Evolutionary conservation across 2,888 invertebrate species (phyloP), one percentile per base, ranked within the genome.

Genomic region (Caenorhabditis sp.): DNA sequence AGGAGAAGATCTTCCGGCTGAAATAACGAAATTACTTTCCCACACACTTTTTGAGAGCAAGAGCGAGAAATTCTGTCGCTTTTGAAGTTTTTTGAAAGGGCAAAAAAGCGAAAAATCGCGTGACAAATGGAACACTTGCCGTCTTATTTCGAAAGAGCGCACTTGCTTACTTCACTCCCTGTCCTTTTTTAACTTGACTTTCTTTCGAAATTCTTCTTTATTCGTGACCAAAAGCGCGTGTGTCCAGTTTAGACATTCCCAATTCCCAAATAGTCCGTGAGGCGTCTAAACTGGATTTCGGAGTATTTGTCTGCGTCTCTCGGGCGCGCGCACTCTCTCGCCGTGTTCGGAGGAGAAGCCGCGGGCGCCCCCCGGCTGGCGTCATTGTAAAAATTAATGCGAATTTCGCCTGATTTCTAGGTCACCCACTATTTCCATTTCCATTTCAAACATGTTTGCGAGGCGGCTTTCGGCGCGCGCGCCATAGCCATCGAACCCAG

Each of bases 1-100:
- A 73, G 56, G 17, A 79, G 65, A 6, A 77, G 56, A 43, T 70
- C 70, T 46, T 71, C 76, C 9, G 79, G 68, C 59, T 71, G 79
- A 39, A 75, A 76, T 7, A 15, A 9, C 30, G 45, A 27, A n/a
- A n/a, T n/a, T n/a, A n/a, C n/a, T n/a, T n/a, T n/a, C n/a, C n/a
- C n/a, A n/a, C n/a, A n/a, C n/a, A n/a, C n/a, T n/a, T n/a, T n/a
- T n/a, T n/a, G n/a, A n/a, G n/a, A n/a, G n/a, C n/a, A n/a, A n/a
- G n/a, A n/a, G n/a, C n/a, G n/a, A n/a, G n/a, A n/a, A n/a, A n/a
- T n/a, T n/a, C n/a, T n/a, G n/a, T n/a, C n/a, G n/a, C n/a, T n/a
- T n/a, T n/a, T n/a, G n/a, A n/a, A n/a, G n/a, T n/a, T n/a, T n/a
- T n/a, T n/a, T n/a, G n/a, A n/a, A n/a, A n/a, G n/a, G n/a, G n/a